Percentiles rank a stretch among this genome's conserved stretches.
Conservation (phyloP, 2,113 vertebrate species). For the Tachysurus vachellii region DNA sequence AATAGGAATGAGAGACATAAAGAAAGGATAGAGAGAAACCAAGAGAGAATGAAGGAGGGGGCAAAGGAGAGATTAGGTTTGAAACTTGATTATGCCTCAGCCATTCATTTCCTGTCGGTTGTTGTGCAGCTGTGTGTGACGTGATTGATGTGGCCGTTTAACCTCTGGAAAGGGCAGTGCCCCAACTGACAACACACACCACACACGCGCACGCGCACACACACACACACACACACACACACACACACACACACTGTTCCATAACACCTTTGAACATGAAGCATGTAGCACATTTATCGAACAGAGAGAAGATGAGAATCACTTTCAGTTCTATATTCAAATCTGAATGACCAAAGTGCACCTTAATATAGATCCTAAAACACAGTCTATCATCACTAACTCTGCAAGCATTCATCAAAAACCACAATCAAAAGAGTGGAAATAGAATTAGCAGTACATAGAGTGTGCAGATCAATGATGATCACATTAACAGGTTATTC, state of each 20-base stretch:
- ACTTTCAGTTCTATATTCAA: too few species aligned
- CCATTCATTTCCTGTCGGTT: constrained; percentile 68
- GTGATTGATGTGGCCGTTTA: constrained; percentile 78
- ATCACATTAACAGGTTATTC: not conserved
- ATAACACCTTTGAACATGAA: not conserved
- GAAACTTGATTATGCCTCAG: constrained; percentile 67
- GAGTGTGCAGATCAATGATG: not conserved
- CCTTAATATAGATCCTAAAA: not conserved
- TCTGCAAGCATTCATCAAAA: not conserved
- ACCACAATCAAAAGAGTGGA: not conserved
- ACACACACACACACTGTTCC: not conserved
- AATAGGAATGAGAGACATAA: not conserved
- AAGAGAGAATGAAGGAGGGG: constrained; percentile 51
- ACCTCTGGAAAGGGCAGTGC: constrained; percentile 67
- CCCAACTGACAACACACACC: constrained; percentile 59
- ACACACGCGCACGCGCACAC: not conserved
- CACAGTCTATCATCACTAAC: not conserved
- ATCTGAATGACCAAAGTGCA: not conserved
- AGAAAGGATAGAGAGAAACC: constrained; percentile 52
- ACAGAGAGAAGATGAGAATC: not conserved
- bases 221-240: constrained; percentile 6
- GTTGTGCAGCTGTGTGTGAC: constrained; percentile 65
- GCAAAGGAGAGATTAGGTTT: constrained; percentile 61
- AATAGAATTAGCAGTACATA: not conserved
- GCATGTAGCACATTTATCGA: not conserved